Evolutionary conservation across 2,113 vertebrate genomes (phyloP), one percentile per base, ranked within the genome.

Genomic region (Rutilus rutilus): DNA sequence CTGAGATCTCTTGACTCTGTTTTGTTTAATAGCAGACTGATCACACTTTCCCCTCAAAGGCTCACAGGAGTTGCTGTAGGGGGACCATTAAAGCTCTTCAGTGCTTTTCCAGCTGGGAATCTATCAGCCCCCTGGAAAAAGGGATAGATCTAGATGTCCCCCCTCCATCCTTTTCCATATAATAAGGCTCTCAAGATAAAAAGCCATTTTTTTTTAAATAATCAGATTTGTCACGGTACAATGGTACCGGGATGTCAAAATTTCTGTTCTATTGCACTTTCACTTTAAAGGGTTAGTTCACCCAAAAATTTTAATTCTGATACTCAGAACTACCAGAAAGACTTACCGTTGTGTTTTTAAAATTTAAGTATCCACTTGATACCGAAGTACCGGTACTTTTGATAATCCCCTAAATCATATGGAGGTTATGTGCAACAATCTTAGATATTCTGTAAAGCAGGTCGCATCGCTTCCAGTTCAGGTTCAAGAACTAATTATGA

Each of bases 11-110:
- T 57, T 57, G 23, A 25, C 60, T 62, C 6, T 42, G 21, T 79
- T 79, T 60, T n/a, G 39, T 80, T 64, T 64, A n/a, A 54, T 39
- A 42, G 12, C 54, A 78, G 77, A 54, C 3, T 62, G 78, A 80
- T 80, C 39, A 45, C n/a, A 27, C 23, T 27, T 80, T 64, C 15
- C 9, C 78, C 23, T 64, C n/a, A 39, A 64, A 57, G 59, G 36
- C 78, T 47, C 39, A 45, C 57, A 64, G 59, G 47, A 80, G 78
- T 54, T 45, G 57, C 36, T 79, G 78, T 64, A 45, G 33, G 57
- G 57, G 57, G 36, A 64, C n/a, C 57, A 80, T 80, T 64, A 47
- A 64, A 8, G 39, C 36, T 64, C 57, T 64, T 80, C 14, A 47
- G 36, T 80, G n/a, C 59, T 80, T 64, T 64, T 64, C n/a, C 21